Evolutionary conservation across 2,797 vertebrate species (phyloP), one percentile per base, ranked within the genome.

Genomic region (Arnoldichthys spilopterus): DNA sequence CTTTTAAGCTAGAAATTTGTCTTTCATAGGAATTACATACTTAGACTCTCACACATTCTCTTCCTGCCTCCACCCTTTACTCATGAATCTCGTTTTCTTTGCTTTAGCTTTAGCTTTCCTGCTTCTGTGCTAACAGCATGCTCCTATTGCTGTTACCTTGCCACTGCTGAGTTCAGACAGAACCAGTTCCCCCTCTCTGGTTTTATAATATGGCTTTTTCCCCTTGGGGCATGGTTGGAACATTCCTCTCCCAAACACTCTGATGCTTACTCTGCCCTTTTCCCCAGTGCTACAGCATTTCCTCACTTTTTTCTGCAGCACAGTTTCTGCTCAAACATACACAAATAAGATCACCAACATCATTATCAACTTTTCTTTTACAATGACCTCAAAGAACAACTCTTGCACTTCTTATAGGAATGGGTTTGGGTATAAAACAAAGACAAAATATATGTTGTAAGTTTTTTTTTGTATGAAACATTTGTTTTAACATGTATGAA

Each of bases 111-210:
- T 34, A 34, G 16, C 59, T 18, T 30, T 1, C 6, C 16, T 32
- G 11, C 1, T 26, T 2, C 7, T 49, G 26, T 47, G 6, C 28
- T 59, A 22, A 43, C 32, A 56, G 8, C 40, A 37, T 61, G 24
- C 1, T 26, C 11, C 6, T n/a, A n/a, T 2, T 37, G 24, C 6
- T 67, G 30, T 37, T 69, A 4, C 56, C 16, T 15, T 59, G 64
- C 7, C 12, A 32, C 20, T 32, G 54, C 22, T 28, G 54, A 5
- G 28, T 58, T 69, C 15, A 34, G 9, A 61, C n/a, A 34, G 40
- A 70, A 59, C 66, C 30, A 24, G 51, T 32, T 72, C 5, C 34
- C 64, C 47, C 61, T 47, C 70, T 72, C 34, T 28, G 37, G 18
- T 72, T 58, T 45, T 24, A 45, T 66, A 49, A 22, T 34, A 59